Base-by-base conservation (phyloP, 2,888 invertebrate species). In the Autographa gamma region DNA sequence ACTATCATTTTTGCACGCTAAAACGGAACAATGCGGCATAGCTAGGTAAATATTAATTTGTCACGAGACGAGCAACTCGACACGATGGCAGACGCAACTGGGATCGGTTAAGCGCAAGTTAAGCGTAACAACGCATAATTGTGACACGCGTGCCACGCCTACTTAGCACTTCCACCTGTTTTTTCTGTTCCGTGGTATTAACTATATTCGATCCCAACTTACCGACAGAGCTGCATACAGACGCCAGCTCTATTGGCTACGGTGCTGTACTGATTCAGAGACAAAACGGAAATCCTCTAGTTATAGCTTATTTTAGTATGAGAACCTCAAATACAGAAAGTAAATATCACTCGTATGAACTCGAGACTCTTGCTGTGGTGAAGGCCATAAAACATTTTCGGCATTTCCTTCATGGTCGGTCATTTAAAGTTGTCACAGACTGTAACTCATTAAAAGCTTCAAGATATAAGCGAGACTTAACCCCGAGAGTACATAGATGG, bases 401-500 rank as follows among this genome's bases (percentile, higher is more conserved):
- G 0, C 16, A 63, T 48, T 63, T 25, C 52, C 25, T 61, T 2
- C 43, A 61, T 61, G 61, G 61, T 1, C 16, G 43, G 0, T 16
- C 41, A 0, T 61, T 61, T 61, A 43, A 16, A 25, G 61, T 41
- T 14, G 43, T 61, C 0, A 41, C 60, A 19, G 60, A 48, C 7
- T 48, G 48, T n/a, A 48, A 48, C n/a, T 16, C 48, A 0, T n/a
- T 48, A n/a, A 16, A 48, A 34, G 52, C 63, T 0, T 54, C 63
- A 1, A 54, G 54, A 0, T n/a, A 54, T 9, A 63, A 63, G 11
- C 14, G 18, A n/a, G 63, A 54, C 0, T 31, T 63, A 14, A 54
- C 52, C 7, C 63, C 63, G 6, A 19, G 63, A 9, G 63, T 63
- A 9, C 34, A 63, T 9, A 13, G 63, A 8, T 61, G 61, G 61